These are phyloP conservation scores for Pantelozetes paolii DNA, from an alignment of 2,888 invertebrate genomes.

Conservation along the genomic window DNA sequence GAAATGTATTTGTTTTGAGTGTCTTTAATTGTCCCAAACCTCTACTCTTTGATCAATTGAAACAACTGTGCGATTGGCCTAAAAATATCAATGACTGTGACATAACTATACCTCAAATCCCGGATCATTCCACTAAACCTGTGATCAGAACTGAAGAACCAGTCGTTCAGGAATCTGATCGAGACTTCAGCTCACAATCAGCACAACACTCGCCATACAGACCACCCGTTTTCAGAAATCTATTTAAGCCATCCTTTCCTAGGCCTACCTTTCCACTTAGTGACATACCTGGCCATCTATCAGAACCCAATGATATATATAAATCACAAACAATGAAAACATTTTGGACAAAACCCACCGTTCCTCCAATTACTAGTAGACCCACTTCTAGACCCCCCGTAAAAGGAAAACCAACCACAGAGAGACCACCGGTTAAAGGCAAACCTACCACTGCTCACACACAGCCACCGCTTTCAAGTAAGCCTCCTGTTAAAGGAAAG, in stretches of 20 bases:
- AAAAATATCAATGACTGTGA: not conserved
- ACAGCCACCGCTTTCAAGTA: no score
- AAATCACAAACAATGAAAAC: no score
- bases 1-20: not conserved
- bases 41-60: not conserved
- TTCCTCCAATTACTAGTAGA: no score
- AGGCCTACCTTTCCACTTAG: not conserved
- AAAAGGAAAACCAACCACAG: not conserved
- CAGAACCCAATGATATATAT: no score
- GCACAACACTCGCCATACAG: no score
- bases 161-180: no score
- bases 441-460: not conserved
- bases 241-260: no score
- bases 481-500: not conserved
- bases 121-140: not conserved
- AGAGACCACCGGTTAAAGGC: not conserved
- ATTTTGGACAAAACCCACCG: no score
- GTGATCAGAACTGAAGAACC: not conserved
- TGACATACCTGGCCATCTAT: not conserved
- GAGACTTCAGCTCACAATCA: not conserved
- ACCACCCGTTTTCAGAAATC: not conserved
- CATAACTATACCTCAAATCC: no score
- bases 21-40: not conserved
- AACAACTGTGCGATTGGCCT: conserved; percentile 1
- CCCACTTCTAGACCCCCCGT: not conserved